These are phyloP conservation scores for Thomomys bottae DNA, from an alignment of 2,113 vertebrate genomes.

Conservation along the genomic window DNA sequence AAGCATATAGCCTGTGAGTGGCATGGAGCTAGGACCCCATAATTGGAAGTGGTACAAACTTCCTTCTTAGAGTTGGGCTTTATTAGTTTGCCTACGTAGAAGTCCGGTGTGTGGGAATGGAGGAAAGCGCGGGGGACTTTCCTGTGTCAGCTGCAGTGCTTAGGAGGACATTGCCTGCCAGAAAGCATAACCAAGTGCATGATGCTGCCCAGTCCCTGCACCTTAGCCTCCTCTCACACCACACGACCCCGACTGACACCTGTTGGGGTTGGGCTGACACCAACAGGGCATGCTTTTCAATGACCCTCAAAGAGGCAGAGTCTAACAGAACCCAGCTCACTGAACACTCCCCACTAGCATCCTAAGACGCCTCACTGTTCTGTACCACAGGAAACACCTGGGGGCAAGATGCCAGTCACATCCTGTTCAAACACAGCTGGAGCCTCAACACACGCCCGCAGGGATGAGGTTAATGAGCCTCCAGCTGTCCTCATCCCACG, in stretches of 20 bases:
- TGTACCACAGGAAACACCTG: neutral
- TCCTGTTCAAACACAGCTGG: accelerated
- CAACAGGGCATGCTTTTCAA: neutral
- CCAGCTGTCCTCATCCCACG: neutral
- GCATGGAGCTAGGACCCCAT: neutral
- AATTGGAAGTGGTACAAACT: neutral
- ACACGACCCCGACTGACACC: too few relatives aligned
- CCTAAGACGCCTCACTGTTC: neutral
- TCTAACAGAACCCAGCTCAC: neutral
- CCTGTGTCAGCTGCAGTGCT: neutral
- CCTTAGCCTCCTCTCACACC: neutral
- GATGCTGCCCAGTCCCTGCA: neutral
- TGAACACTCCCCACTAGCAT: neutral
- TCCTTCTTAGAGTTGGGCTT: neutral
- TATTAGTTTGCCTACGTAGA: neutral
- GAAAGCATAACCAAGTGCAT: neutral
- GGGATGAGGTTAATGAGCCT: accelerated
- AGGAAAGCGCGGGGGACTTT: neutral
- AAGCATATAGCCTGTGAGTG: accelerated
- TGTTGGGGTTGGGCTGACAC: accelerated
- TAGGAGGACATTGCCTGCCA: neutral
- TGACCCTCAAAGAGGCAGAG: neutral
- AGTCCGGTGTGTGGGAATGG: neutral
- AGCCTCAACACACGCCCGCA: neutral
- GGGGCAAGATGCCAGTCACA: neutral